Evolutionary conservation across 2,113 vertebrate genomes (phyloP).

Genomic region (Electrona antarctica): DNA sequence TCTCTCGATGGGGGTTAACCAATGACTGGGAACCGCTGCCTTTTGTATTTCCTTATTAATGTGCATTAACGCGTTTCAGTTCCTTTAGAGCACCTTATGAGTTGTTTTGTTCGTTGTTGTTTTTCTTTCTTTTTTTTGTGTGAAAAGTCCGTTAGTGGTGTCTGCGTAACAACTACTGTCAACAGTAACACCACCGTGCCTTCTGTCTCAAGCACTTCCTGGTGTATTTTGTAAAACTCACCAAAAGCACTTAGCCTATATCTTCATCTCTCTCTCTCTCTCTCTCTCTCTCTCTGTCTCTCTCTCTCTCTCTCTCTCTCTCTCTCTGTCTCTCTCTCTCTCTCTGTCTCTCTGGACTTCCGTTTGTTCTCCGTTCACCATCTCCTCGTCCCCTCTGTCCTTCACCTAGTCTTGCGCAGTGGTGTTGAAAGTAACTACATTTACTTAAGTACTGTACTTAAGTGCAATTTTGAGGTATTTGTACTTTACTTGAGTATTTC

Average conservation of each 20-base stretch:
- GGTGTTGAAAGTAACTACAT: too few species aligned
- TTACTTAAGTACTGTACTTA: too few species aligned
- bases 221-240: conserved; percentile 81
- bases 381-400: conserved; percentile 16
- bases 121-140: conserved; percentile 34
- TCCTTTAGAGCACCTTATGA: conserved; percentile 75
- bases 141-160: conserved; percentile 75
- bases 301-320: background rate
- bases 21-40: conserved; percentile 60
- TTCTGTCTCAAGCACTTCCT: conserved; percentile 85
- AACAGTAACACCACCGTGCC: conserved; percentile 78
- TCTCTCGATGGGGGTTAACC: conserved; percentile 51
- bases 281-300: conserved; percentile 1
- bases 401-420: background rate
- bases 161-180: conserved; percentile 78
- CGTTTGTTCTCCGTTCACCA: background rate
- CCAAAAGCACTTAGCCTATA: conserved; percentile 81
- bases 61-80: conserved; percentile 73
- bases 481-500: too few species aligned
- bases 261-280: conserved; percentile 41
- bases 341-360: background rate
- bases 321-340: conserved; percentile 12
- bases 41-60: conserved; percentile 32
- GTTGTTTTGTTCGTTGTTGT: conserved; percentile 37
- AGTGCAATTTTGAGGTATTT: too few species aligned